Base-by-base conservation (phyloP, 30 jellyfish, hydroid and myxozoan species). In the Hydractinia symbiolongicarpus region DNA sequence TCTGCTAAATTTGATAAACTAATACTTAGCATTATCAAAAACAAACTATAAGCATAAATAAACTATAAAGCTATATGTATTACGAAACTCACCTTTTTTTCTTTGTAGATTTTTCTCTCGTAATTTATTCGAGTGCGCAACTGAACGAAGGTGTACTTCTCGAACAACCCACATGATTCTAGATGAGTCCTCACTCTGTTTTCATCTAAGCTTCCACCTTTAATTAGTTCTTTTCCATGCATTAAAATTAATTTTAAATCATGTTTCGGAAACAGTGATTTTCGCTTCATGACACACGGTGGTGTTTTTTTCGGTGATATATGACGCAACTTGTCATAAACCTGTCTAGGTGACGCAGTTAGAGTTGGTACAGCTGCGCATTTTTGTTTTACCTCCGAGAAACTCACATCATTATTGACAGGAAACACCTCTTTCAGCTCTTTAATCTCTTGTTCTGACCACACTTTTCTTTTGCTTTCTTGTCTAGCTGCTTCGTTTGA, bases 61-160 rank as follows among this genome's bases (percentile, higher is more conserved):
- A 30, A 30, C 44, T 30, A 30, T 30, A 30, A 30, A 2, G 44
- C 44, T 30, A 30, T 30, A 30, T 30, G 44, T 30, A 30, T 30
- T 30, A 30, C 2, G 44, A 30, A 30, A 30, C 44, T 30, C 44
- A 30, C 44, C 44, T 30, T 30, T 30, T 30, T 30, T 30, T 30
- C 44, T 30, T 30, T 30, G 44, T 30, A 30, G 44, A 30, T 30
- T 30, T 30, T 30, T 44, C 74, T 44, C 74, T 64, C 74, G 74
- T 64, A 64, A 51, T 64, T 64, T n/a, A 64, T 13, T 51, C 74
- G 74, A 64, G 74, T 64, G 74, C 74, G 74, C 40, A 64, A 64
- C 40, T 64, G 74, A 64, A 4, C 9, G 40, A 64, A n/a, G 74
- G 74, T 64, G 40, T n/a, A 64, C 74, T 64, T 64, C 40, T 64